A percentile compares a stretch with the other conserved stretches of the same genome.
phyloP scores from a whole-genome alignment of 2,888 invertebrate species.

The Masnerella sp. region DNA sequence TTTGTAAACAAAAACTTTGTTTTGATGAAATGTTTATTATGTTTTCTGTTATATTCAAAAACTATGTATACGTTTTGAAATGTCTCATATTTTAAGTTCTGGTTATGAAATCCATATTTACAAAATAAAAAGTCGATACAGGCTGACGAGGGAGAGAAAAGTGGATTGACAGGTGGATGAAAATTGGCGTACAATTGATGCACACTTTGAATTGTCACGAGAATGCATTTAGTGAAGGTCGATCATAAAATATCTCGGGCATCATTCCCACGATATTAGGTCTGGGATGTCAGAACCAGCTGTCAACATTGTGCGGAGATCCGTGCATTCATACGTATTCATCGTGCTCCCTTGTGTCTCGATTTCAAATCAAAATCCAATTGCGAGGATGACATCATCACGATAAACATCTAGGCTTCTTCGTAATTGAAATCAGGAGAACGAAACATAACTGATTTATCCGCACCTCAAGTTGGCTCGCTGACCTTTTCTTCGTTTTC shows the following conservation, averaged over 20 bases:
- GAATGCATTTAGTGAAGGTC: conserved; percentile 51
- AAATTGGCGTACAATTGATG: not conserved
- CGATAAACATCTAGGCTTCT: conserved; percentile 55
- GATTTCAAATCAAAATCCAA: conserved; percentile 57
- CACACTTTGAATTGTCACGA: conserved; percentile 35
- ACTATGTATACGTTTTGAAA: too few species aligned
- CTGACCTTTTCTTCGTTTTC: conserved; percentile 51
- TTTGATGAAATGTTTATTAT: too few species aligned
- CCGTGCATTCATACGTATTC: conserved; percentile 46
- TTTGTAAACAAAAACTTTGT: too few species aligned
- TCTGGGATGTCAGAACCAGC: conserved; percentile 31
- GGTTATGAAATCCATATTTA: too few species aligned
- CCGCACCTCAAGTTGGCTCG: conserved; percentile 52
- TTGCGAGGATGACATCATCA: conserved; percentile 57
- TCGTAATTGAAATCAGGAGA: conserved; percentile 58
- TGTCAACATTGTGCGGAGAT: conserved; percentile 46
- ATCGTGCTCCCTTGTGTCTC: conserved; percentile 36
- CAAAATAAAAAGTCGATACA: too few species aligned
- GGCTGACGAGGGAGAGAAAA: too few species aligned
- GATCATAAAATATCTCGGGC: conserved; percentile 49
- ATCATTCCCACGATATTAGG: conserved; percentile 58
- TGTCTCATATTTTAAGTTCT: too few species aligned
- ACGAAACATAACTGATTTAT: conserved; percentile 58
- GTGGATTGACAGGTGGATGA: not conserved
- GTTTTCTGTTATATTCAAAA: too few species aligned